Evolutionary conservation across 2,113 vertebrate genomes (phyloP).

Genomic region (Zapus hudsonius): DNA sequence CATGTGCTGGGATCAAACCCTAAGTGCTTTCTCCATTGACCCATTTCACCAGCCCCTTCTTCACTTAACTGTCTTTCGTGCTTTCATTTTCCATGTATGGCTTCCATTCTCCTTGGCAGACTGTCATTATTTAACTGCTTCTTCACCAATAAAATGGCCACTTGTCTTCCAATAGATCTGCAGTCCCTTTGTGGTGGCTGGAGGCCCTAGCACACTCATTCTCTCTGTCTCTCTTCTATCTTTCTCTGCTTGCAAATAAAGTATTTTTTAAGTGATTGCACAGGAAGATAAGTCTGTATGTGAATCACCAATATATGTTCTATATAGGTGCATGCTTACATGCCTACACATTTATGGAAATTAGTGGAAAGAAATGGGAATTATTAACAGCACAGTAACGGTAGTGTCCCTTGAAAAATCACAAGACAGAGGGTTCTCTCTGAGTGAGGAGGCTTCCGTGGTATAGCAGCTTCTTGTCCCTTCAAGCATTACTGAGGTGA

Average conservation of each 20-base stretch:
- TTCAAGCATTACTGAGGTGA: background rate
- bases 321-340: fast-evolving
- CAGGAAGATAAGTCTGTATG: background rate
- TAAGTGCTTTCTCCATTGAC: no score
- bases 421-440: background rate
- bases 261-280: fast-evolving
- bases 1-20: no score
- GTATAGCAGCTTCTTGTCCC: background rate
- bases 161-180: background rate
- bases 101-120: background rate
- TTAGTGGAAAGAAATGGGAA: background rate
- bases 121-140: background rate
- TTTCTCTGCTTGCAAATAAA: no score
- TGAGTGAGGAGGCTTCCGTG: background rate
- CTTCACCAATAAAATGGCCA: background rate
- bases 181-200: no score
- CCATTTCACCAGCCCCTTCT: no score
- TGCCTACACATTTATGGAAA: background rate
- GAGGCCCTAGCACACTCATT: no score
- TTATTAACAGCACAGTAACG: background rate
- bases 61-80: background rate
- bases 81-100: background rate
- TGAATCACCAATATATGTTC: background rate
- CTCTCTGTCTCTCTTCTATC: no score
- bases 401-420: background rate